Percentiles rank a stretch among this genome's conserved stretches.
Evolutionary conservation across 2,888 invertebrate species (phyloP).

Genomic region (Heliconius ismenius): DNA sequence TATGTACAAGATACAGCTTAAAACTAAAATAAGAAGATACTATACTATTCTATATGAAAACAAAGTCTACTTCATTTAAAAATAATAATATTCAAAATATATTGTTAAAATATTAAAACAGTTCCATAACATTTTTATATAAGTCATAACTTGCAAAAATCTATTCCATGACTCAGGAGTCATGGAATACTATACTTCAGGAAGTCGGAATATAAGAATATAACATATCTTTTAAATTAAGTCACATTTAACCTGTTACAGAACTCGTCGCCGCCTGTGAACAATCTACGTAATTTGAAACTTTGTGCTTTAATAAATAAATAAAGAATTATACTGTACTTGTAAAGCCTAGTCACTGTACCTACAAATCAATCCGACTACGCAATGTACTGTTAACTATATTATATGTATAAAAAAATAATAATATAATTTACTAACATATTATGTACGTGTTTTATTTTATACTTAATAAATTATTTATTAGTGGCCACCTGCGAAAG

Average conservation of each 20-base stretch:
- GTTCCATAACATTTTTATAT: too few species aligned
- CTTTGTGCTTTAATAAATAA: background rate
- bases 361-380: slow-evolving; percentile 11
- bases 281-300: slow-evolving; percentile 29
- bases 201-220: too few species aligned
- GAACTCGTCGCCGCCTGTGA: slow-evolving; percentile 66
- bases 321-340: background rate
- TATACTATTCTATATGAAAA: too few species aligned
- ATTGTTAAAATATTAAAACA: too few species aligned
- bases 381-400: slow-evolving; percentile 16
- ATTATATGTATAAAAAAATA: slow-evolving; percentile 1
- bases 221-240: background rate
- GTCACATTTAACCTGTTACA: slow-evolving; percentile 54
- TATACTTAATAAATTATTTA: background rate
- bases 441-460: slow-evolving; percentile 21
- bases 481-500: too few species aligned
- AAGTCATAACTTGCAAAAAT: too few species aligned
- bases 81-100: too few species aligned
- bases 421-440: slow-evolving; percentile 17
- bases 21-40: too few species aligned
- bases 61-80: too few species aligned
- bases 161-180: too few species aligned
- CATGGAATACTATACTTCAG: too few species aligned
- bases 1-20: too few species aligned
- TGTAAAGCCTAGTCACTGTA: slow-evolving; percentile 25